Evolutionary conservation across 2,888 invertebrate genomes (phyloP), one percentile per base, ranked within the genome.

Genomic region (Rhynchonema sp.): DNA sequence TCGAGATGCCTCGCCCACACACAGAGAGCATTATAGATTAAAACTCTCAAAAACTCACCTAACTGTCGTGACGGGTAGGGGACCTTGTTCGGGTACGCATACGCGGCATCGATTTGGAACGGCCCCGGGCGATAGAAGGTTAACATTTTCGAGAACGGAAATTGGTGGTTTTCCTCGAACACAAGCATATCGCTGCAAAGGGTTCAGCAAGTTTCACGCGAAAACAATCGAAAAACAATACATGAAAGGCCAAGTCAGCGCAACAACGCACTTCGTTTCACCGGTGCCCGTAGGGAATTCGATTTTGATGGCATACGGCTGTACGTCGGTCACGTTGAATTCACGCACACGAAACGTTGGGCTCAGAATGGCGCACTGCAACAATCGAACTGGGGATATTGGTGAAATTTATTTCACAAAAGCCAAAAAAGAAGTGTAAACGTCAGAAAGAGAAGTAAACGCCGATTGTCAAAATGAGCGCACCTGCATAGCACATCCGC

Each of bases 291-390:
- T 56, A 2, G n/a, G 23, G n/a, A 56, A 57, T 26, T 46, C 28
- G 29, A 78, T 66, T 17, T 73, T 71, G 64, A 98, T 84, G 3
- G 89, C 82, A 77, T 86, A 96, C 27, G 77, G 77, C 76, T 91
- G 90, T 64, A 86, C 84, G 75, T 99, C 98, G 38, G 86, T 85
- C 38, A 98, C 84, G 66, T 83, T 82, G 76, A 99, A 96, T 68
- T 98, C 96, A 60, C 92, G 82, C 62, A 98, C 94, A 72, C 92
- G 84, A 71, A 96, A 91, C 25, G 91, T 90, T 46, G 98, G 98
- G 59, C 90, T 90, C 69, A 98, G 80, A 80, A 96, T 94, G 25
- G 98, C 98, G 77, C 96, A 98, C 74, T 79, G 74, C 62, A 73
- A 69, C 23, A 57, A 46, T n/a, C 27, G 6, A 46, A 9, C 20